Evolutionary conservation across 2,888 invertebrate species (phyloP), one percentile per base, ranked within the genome.

Genomic region (Tiliacea citrago): DNA sequence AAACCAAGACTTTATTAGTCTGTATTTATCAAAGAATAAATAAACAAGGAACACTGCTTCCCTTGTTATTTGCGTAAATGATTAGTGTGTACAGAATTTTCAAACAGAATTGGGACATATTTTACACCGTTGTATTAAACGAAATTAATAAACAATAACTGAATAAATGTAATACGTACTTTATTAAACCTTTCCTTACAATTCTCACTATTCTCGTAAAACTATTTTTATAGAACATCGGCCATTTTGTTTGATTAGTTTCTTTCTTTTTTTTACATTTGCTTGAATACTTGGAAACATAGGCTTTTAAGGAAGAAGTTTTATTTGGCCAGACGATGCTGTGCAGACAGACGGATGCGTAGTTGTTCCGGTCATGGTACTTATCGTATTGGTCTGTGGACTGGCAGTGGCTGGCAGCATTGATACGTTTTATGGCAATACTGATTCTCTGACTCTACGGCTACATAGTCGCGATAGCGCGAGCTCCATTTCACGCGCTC

Each of bases 181-280:
- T 84, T 79, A 86, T 73, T 75, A 86, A 68, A 86, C 86, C 82
- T 88, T 88, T 87, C 87, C 90, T 88, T 89, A 87, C 75, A 87
- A 84, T 74, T 79, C 65, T 75, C 73, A 77, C 79, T 84, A 91
- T 88, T 90, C 89, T 89, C 75, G 87, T 86, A 91, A 89, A 92
- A 91, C 89, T 90, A 88, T 81, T 90, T 91, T 91, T 88, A 91
- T 81, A 90, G 91, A 84, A 86, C 79, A 89, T 92, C 95, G 90
- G 95, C 95, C 95, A 95, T 95, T 95, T 95, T 95, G 95, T 94
- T 93, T 92, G 90, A 90, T 90, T 91, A 88, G 79, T 88, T 86
- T 86, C 76, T 68, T 79, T 86, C 75, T 88, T 85, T 88, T 86
- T 82, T 80, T 35, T 39, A 51, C 29, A 57, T 45, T 35, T 67